Percentiles rank a stretch among this genome's conserved stretches.
These are phyloP conservation scores for Rhineura floridana DNA, from an alignment of 2,113 vertebrate species.

Conservation along the genomic window DNA sequence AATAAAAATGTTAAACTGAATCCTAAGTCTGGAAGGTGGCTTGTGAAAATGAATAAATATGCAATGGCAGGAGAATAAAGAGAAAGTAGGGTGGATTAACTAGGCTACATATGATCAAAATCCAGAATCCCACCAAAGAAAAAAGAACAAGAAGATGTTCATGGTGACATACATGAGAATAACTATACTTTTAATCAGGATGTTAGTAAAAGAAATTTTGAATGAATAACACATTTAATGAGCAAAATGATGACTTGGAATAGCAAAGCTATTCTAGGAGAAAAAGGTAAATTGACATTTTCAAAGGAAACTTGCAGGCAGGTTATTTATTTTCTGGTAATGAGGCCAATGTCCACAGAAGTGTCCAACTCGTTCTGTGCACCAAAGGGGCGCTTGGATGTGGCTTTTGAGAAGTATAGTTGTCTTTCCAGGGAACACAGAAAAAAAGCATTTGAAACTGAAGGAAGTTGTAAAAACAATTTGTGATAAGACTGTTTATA, in stretches of 20 bases:
- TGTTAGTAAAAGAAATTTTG: neutral
- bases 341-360: neutral
- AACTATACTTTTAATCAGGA: neutral
- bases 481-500: neutral
- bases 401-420: neutral
- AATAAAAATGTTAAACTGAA: neutral
- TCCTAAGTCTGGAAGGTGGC: neutral
- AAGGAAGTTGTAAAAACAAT: neutral
- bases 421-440: neutral
- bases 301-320: neutral
- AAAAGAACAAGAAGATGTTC: neutral
- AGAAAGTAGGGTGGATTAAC: neutral
- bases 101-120: too few species aligned
- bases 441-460: neutral
- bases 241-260: neutral
- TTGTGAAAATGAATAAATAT: neutral
- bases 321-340: neutral
- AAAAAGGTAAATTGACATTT: neutral
- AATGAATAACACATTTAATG: constrained; percentile 3
- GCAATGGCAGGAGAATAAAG: neutral
- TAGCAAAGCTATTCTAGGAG: neutral
- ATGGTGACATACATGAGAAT: neutral
- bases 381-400: neutral
- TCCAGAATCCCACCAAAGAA: neutral
- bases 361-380: neutral